Evolutionary conservation across 2,797 vertebrate genomes (phyloP), one percentile per base, ranked within the genome.

Genomic region (Lerista edwardsae): DNA sequence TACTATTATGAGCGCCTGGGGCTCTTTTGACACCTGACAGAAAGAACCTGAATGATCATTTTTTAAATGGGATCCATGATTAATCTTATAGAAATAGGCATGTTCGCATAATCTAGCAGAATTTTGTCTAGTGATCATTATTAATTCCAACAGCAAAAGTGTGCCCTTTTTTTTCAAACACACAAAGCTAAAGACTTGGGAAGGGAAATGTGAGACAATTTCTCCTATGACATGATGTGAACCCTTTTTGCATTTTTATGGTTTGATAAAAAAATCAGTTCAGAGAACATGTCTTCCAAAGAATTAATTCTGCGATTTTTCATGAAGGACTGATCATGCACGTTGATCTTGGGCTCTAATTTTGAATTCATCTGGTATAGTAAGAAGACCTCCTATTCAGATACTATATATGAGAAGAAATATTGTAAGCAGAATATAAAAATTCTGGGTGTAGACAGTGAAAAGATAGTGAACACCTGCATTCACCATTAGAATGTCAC

Each of bases 21-120:
- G 75, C 0, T 36, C 87, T 68, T 17, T 12, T 90, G 90, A 90
- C 87, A 89, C 88, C 83, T 93, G 80, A 84, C 36, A 68, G 36
- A 82, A 88, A 73, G 12, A 12, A 41, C 85, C 90, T 0, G 2
- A 62, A 1, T 31, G 80, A 85, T 92, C 90, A 62, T 62, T 86
- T 55, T 78, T 86, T 90, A 95, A 88, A 87, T 79, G 89, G 88
- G 80, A 85, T 91, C 85, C 92, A 90, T 94, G 94, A 95, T 95
- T 94, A 86, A 71, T 86, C 92, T 88, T 91, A 90, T 31, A 90
- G 85, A 94, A 90, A 89, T 62, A 77, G 86, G 44, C 69, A 44
- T 79, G 83, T 81, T 85, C 3, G 0, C 19, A 73, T 87, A 69
- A 80, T 84, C 55, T 80, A 89, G 90, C 87, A 84, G 91, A 90